These are phyloP conservation scores for Vimba vimba DNA, from an alignment of 2,113 vertebrate genomes.

Conservation along the genomic window DNA sequence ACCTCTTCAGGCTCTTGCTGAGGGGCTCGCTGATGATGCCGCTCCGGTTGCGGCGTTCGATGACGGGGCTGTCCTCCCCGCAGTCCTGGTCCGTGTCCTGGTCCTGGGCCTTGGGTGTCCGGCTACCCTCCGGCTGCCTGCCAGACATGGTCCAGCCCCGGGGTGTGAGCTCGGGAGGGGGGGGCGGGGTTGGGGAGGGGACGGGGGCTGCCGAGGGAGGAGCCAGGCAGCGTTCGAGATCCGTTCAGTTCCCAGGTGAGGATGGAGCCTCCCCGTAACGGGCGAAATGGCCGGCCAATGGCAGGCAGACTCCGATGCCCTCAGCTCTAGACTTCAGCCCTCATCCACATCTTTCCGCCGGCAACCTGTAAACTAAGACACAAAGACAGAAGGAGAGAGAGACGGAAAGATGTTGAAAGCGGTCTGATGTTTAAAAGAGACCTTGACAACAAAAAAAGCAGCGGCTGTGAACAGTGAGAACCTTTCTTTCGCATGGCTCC, in stretches of 20 bases:
- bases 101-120: constrained; percentile 83
- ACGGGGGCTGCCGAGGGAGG: constrained; percentile 64
- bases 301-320: constrained; percentile 74
- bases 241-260: constrained; percentile 68
- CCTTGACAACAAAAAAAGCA: constrained; percentile 13
- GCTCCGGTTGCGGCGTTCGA: constrained; percentile 92
- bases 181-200: constrained; percentile 71
- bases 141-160: constrained; percentile 88
- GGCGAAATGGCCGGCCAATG: constrained; percentile 64
- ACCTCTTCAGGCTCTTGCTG: constrained; percentile 97
- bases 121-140: constrained; percentile 84
- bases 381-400: constrained; percentile 59
- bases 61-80: constrained; percentile 79
- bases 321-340: constrained; percentile 71
- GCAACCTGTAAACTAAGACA: constrained; percentile 71
- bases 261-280: constrained; percentile 64
- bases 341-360: constrained; percentile 75
- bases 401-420: constrained; percentile 45
- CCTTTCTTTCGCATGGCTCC: constrained; percentile 23
- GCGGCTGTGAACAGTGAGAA: background rate
- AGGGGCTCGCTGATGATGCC: constrained; percentile 98
- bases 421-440: constrained; percentile 9
- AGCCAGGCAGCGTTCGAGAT: constrained; percentile 61
- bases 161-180: constrained; percentile 61
- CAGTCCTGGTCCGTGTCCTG: constrained; percentile 79